These are phyloP conservation scores for Tribolium castaneum DNA, from an alignment of 1,140 invertebrate species.

Conservation along the genomic window DNA sequence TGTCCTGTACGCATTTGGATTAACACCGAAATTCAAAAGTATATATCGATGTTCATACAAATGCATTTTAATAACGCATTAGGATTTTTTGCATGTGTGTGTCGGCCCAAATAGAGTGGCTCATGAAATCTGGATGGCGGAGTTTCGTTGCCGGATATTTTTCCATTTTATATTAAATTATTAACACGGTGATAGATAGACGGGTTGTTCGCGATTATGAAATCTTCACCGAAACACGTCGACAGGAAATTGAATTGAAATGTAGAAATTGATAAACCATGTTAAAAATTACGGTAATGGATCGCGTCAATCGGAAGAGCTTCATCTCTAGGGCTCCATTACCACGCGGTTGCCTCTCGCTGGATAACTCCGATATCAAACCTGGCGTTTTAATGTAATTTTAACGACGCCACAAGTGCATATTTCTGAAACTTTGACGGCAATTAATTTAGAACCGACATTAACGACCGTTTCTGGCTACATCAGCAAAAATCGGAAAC, in stretches of 20 bases:
- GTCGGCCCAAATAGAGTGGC: constrained; percentile 40
- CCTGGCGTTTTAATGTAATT: constrained; percentile 60
- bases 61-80: constrained; percentile 56
- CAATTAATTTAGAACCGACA: background rate
- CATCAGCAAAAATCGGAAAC: too few species aligned
- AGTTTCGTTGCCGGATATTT: constrained; percentile 33
- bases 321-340: constrained; percentile 54
- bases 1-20: constrained; percentile 45
- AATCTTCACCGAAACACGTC: constrained; percentile 47
- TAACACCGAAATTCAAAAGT: constrained; percentile 55
- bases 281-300: constrained; percentile 58
- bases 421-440: constrained; percentile 36
- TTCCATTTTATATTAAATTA: constrained; percentile 53
- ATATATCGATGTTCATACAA: constrained; percentile 54
- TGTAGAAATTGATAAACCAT: constrained; percentile 57
- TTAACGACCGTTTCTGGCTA: too few species aligned
- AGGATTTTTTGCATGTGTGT: constrained; percentile 42
- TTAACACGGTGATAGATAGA: constrained; percentile 40
- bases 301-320: constrained; percentile 54
- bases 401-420: constrained; percentile 59
- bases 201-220: constrained; percentile 38
- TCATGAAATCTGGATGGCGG: constrained; percentile 45
- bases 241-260: constrained; percentile 55
- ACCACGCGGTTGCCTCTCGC: constrained; percentile 46
- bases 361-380: constrained; percentile 52